Percentiles rank a stretch among this genome's conserved stretches.
Evolutionary conservation across 1,140 invertebrate species (phyloP).

Genomic region (Aphidius gifuensis): DNA sequence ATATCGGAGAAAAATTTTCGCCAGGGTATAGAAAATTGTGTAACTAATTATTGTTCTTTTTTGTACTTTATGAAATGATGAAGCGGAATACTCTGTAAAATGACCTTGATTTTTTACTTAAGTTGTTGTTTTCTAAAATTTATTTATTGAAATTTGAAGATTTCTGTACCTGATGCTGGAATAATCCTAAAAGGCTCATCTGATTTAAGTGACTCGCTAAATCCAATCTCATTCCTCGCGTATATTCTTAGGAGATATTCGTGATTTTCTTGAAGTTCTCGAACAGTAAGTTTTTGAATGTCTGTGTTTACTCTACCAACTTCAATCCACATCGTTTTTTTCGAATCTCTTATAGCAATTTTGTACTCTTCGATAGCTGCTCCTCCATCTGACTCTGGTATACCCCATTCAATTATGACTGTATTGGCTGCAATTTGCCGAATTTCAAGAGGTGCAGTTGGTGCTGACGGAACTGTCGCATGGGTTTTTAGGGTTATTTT

Average conservation of each 20-base stretch:
- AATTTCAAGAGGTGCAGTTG: slow-evolving; percentile 84
- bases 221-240: slow-evolving; percentile 91
- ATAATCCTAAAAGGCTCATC: slow-evolving; percentile 88
- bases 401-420: slow-evolving; percentile 88
- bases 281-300: slow-evolving; percentile 78
- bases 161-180: slow-evolving; percentile 68
- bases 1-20: too few relatives aligned
- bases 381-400: slow-evolving; percentile 90
- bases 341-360: slow-evolving; percentile 86
- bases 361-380: slow-evolving; percentile 87
- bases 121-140: too few relatives aligned
- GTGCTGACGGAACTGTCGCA: slow-evolving; percentile 87
- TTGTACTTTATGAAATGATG: too few relatives aligned
- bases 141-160: not conserved
- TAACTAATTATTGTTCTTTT: too few relatives aligned
- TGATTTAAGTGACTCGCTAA: slow-evolving; percentile 89
- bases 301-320: slow-evolving; percentile 81
- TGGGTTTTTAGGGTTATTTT: slow-evolving; percentile 85
- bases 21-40: too few relatives aligned
- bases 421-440: slow-evolving; percentile 77
- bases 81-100: too few relatives aligned
- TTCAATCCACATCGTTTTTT: slow-evolving; percentile 96
- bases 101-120: too few relatives aligned
- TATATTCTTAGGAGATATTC: slow-evolving; percentile 88
- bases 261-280: slow-evolving; percentile 84